A percentile compares a stretch with the other conserved stretches of the same genome.
These are phyloP conservation scores for Metopolophium dirhodum DNA, from an alignment of 1,140 invertebrate genomes.

Conservation along the genomic window DNA sequence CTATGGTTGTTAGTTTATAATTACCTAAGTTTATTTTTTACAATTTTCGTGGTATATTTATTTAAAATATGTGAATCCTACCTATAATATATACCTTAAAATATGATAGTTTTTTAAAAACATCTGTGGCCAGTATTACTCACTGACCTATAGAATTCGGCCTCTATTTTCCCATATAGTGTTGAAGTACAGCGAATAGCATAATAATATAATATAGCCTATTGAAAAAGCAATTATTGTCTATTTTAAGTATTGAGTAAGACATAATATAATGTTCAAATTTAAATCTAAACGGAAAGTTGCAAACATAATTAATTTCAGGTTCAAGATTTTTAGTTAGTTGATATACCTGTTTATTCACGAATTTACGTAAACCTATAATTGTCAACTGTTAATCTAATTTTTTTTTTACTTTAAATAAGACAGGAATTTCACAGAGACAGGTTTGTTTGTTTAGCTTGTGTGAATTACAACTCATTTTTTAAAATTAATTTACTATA, in stretches of 20 bases:
- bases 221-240: background rate
- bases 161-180: background rate
- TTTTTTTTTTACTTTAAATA: background rate
- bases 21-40: too few relatives aligned
- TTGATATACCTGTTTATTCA: constrained; percentile 10
- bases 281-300: background rate
- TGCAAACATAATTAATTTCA: background rate
- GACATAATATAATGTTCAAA: background rate
- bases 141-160: background rate
- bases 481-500: background rate
- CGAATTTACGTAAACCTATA: background rate
- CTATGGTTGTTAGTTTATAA: too few relatives aligned
- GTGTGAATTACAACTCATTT: background rate
- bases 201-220: background rate
- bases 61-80: background rate
- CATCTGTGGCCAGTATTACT: background rate
- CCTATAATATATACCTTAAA: background rate
- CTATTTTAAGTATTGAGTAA: background rate
- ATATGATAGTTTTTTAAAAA: background rate
- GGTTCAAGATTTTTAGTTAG: background rate
- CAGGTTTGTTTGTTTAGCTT: background rate
- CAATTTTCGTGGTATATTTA: background rate
- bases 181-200: background rate
- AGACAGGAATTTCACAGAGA: background rate
- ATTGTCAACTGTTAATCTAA: background rate